A percentile compares a stretch with the other conserved stretches of the same genome.
Conservation (phyloP, 2,888 invertebrate species). For the Bugulina stolonifera region DNA sequence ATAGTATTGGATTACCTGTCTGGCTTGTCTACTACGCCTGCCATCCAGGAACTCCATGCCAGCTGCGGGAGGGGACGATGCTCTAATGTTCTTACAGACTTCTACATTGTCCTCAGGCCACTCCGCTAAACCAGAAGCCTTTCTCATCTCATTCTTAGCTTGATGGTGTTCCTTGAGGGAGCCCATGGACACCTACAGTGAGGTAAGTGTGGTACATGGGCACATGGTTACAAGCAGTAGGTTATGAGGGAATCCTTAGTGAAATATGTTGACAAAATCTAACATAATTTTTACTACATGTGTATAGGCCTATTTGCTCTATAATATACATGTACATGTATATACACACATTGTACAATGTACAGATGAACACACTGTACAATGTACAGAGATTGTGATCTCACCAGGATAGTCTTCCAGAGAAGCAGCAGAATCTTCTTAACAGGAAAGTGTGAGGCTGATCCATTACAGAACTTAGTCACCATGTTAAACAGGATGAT, state of each 20-base stretch:
- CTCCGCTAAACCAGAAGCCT: constrained; percentile 66
- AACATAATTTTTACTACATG: too few relatives aligned
- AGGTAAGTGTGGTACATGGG: not conserved
- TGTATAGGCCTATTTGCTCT: too few relatives aligned
- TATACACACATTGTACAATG: too few relatives aligned
- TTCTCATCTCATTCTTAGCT: constrained; percentile 61
- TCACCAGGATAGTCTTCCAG: constrained; percentile 88
- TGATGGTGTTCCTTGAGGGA: constrained; percentile 78
- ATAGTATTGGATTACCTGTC: too few relatives aligned
- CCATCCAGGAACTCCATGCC: constrained; percentile 63
- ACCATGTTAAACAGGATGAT: constrained; percentile 91
- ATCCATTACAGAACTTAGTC: constrained; percentile 88
- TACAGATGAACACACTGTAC: too few relatives aligned
- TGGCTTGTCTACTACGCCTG: constrained; percentile 31
- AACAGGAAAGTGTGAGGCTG: constrained; percentile 95
- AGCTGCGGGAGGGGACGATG: constrained; percentile 86
- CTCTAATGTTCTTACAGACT: constrained; percentile 86
- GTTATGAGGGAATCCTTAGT: too few relatives aligned
- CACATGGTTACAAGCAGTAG: not conserved
- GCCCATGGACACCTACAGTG: constrained; percentile 65
- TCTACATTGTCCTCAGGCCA: constrained; percentile 87
- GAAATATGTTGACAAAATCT: too few relatives aligned
- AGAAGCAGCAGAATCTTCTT: constrained; percentile 89
- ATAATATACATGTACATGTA: too few relatives aligned
- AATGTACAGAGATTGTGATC: too few relatives aligned